Evolutionary conservation across 2,888 invertebrate genomes (phyloP).

Genomic region (Synergus laeviventris): DNA sequence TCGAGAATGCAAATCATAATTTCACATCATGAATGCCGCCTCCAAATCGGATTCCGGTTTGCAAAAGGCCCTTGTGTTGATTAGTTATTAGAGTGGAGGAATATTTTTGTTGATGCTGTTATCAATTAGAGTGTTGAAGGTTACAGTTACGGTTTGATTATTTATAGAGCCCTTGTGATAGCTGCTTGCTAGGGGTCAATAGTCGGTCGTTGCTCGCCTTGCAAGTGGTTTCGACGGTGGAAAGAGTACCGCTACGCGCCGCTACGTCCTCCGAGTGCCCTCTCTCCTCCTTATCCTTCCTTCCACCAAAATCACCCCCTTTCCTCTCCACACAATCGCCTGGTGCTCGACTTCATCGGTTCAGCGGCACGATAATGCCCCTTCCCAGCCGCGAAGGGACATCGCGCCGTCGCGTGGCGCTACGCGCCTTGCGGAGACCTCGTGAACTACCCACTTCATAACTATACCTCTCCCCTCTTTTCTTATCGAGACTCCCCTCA

Average conservation of each 20-base stretch:
- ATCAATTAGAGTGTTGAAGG: neutral
- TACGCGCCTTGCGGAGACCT: conserved; percentile 72
- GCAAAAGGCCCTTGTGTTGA: neutral
- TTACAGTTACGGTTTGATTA: neutral
- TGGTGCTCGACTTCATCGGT: conserved; percentile 52
- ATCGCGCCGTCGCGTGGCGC: conserved; percentile 70
- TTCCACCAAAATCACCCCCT: conserved; percentile 48
- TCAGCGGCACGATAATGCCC: conserved; percentile 42
- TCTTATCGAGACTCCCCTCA: conserved; percentile 41
- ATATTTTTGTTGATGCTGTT: neutral
- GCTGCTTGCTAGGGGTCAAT: conserved; percentile 69
- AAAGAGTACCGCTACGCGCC: conserved; percentile 75
- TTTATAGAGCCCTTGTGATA: conserved; percentile 40
- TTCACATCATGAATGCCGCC: neutral
- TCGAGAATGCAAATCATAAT: neutral
- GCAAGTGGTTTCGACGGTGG: conserved; percentile 67
- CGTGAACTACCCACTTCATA: conserved; percentile 68
- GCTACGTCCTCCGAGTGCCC: conserved; percentile 64
- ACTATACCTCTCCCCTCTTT: conserved; percentile 52
- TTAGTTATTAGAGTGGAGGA: neutral
- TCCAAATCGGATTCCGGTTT: neutral
- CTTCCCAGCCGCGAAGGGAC: conserved; percentile 38
- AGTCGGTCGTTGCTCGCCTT: conserved; percentile 70
- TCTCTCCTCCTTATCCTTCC: conserved; percentile 44
- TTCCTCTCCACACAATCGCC: conserved; percentile 47